Evolutionary conservation across 2,113 vertebrate genomes (phyloP).

Genomic region (Oceanites oceanicus): DNA sequence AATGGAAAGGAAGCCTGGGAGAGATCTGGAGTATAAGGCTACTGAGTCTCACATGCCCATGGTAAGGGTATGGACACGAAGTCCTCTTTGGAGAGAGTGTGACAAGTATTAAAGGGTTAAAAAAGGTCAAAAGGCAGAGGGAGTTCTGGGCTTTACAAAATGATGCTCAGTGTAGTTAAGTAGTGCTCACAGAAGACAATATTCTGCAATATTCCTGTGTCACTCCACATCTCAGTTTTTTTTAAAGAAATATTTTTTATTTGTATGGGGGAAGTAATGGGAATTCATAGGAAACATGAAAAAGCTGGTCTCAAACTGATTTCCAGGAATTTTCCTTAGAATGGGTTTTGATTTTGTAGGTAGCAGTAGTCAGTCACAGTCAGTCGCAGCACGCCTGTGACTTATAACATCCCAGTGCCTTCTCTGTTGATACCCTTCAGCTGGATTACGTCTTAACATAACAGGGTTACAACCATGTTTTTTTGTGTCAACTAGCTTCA

Average conservation of each 20-base stretch:
- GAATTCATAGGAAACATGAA: neutral
- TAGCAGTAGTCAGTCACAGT: neutral
- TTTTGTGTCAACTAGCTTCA: neutral
- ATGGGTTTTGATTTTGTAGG: neutral
- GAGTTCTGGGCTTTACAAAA: neutral
- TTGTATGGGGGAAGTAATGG: neutral
- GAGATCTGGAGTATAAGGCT: neutral
- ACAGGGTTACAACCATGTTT: neutral
- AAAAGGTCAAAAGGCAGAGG: neutral
- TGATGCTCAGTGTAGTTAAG: neutral
- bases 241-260: neutral
- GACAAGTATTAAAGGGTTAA: neutral
- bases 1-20: neutral
- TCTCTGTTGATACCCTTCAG: neutral
- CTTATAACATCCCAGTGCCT: neutral
- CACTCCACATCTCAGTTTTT: rapidly evolving
- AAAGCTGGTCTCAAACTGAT: neutral
- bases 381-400: neutral
- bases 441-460: neutral
- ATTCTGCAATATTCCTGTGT: neutral
- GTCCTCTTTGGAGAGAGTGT: neutral
- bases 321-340: neutral
- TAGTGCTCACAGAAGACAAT: neutral
- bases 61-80: neutral
- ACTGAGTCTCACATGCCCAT: neutral